Base-by-base conservation (phyloP, 1,140 invertebrate species). In the Zelostemma sp. region DNA sequence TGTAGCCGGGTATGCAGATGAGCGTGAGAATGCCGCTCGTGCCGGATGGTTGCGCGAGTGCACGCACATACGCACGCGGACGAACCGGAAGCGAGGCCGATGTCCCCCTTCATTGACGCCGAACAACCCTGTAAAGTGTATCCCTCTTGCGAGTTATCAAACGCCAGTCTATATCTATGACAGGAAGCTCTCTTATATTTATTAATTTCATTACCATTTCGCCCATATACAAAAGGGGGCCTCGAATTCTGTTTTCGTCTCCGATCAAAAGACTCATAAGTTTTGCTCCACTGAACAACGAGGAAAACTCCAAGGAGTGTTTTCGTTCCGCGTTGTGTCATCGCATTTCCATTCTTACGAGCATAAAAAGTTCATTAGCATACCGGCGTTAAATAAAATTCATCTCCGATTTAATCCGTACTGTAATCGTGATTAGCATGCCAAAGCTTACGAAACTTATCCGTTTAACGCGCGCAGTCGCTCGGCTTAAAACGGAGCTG, bases 11-110 rank as follows among this genome's bases (percentile, higher is more conserved):
- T 82, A 81, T 84, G 80, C 79, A 82, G 78, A 84, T 84, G 79
- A 84, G 80, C 82, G 82, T 84, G 82, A 84, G 82, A 84, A 82
- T 82, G 74, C 78, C 70, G 74, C 77, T 80, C 79, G 77, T 78
- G 80, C 80, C 80, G 77, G 75, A 82, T 80, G 76, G 71, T 76
- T 68, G 59, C 67, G 72, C 75, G 77, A 80, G 76, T 75, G 75
- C 18, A 25, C 43, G 25, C 43, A 38, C 40, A 60, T 40, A 38
- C 18, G 59, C 45, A 38, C 56, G 60, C 46, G 40, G 69, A 62
- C 72, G 64, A 79, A 76, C 78, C 80, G 80, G 80, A 82, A 83
- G 79, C 74, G 74, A 75, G 73, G 51, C 50, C 57, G 59, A 43
- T 69, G 66, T 68, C 65, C 71, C 68, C 71, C 54, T 55, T 61